These are phyloP conservation scores for Macropus fuliginosus DNA, from an alignment of 2,797 vertebrate species.

Conservation along the genomic window DNA sequence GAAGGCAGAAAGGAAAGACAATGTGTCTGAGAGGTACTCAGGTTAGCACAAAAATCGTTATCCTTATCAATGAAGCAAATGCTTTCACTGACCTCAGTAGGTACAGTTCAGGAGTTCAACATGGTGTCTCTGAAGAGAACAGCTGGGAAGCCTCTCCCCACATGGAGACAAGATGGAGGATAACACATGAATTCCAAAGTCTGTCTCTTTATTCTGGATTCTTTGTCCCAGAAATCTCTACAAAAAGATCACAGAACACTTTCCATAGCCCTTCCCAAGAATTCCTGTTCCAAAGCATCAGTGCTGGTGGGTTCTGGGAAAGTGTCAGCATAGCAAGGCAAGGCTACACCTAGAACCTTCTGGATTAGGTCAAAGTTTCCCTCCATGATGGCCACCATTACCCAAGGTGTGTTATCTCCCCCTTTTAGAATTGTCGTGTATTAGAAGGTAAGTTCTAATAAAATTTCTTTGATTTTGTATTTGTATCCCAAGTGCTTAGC, in stretches of 20 bases:
- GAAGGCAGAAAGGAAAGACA: not conserved
- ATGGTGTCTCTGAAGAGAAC: not conserved
- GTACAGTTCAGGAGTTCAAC: not conserved
- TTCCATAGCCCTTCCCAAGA: not conserved
- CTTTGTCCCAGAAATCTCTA: not conserved
- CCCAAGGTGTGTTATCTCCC: not conserved
- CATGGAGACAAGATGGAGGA: not conserved
- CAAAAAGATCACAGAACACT: not conserved
- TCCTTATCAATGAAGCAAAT: not conserved
- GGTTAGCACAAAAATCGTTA: not conserved
- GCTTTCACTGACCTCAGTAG: not conserved
- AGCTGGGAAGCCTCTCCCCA: not conserved
- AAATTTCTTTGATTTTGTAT: not conserved
- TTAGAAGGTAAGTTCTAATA: not conserved
- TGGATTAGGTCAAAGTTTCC: not conserved
- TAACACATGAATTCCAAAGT: not conserved
- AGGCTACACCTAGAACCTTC: not conserved
- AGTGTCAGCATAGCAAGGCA: not conserved
- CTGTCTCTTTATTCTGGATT: not conserved
- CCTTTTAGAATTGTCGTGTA: not conserved
- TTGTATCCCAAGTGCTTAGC: not conserved
- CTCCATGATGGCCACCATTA: not conserved
- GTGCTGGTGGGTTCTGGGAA: not conserved
- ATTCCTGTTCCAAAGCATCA: not conserved
- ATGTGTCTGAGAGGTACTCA: not conserved